Evolutionary conservation across 2,888 invertebrate species (phyloP).

Genomic region (Drosophila pseudotalamancana): DNA sequence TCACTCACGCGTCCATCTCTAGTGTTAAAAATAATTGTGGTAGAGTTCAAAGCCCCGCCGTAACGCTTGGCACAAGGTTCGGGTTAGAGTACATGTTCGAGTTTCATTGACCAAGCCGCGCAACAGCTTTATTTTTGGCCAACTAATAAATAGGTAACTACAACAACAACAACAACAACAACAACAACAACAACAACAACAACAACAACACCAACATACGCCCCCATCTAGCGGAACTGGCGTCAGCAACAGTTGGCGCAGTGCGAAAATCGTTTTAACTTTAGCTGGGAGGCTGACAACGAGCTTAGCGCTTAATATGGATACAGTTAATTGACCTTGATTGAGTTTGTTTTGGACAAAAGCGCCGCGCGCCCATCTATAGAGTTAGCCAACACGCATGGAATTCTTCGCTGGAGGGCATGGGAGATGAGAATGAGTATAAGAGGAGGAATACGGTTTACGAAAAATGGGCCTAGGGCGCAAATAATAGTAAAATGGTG

Average conservation of each 20-base stretch:
- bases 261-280: conserved; percentile 61
- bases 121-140: conserved; percentile 57
- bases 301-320: conserved; percentile 66
- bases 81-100: conserved; percentile 39
- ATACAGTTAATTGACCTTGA: conserved; percentile 83
- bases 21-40: conserved; percentile 24
- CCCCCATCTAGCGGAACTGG: conserved; percentile 70
- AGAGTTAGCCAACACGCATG: conserved; percentile 2
- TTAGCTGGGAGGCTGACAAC: conserved; percentile 27
- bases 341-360: conserved; percentile 69
- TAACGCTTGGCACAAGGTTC: conserved; percentile 36
- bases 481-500: neutral
- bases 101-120: conserved; percentile 67
- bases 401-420: neutral
- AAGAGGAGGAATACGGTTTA: neutral
- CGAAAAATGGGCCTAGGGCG: neutral
- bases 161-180: conserved; percentile 12
- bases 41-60: conserved; percentile 68
- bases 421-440: neutral
- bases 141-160: conserved; percentile 54
- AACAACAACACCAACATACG: conserved; percentile 32
- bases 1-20: conserved; percentile 47
- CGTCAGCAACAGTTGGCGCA: conserved; percentile 36
- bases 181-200: conserved; percentile 15
- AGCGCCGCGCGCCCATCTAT: conserved; percentile 21